A percentile compares a stretch with the other conserved stretches of the same genome.
Evolutionary conservation across 2,888 invertebrate species (phyloP).

Genomic region (Pollenia angustigena): DNA sequence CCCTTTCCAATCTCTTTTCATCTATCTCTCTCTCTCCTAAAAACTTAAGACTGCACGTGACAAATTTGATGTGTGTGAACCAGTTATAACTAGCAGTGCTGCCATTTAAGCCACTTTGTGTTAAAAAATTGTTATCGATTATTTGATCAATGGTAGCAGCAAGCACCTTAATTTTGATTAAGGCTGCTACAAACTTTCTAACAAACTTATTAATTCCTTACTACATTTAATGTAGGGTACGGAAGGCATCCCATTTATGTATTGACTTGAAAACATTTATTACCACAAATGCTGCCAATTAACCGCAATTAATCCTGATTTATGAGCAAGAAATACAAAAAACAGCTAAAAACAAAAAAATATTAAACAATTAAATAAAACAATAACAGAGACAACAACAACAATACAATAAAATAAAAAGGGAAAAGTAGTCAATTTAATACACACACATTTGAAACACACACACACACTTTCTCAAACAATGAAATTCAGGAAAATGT

Average conservation of each 20-base stretch:
- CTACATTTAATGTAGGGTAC: constrained; percentile 12
- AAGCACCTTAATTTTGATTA: too few species aligned
- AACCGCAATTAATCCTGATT: constrained; percentile 82
- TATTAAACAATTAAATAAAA: constrained; percentile 68
- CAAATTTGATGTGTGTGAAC: too few species aligned
- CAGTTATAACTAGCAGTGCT: too few species aligned
- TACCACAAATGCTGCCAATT: constrained; percentile 78
- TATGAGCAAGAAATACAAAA: constrained; percentile 76
- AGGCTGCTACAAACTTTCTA: too few species aligned
- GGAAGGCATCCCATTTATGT: background rate
- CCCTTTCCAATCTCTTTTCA: too few species aligned
- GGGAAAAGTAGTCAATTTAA: constrained; percentile 45
- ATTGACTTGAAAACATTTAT: constrained; percentile 63
- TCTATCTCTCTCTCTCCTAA: too few species aligned
- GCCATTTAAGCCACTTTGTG: too few species aligned
- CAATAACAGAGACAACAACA: constrained; percentile 38
- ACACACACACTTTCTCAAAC: background rate
- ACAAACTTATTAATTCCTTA: too few species aligned
- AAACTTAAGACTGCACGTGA: too few species aligned
- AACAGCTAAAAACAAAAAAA: constrained; percentile 26
- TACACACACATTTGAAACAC: constrained; percentile 4
- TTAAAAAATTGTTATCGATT: too few species aligned
- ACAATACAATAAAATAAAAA: background rate
- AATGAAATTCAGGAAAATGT: constrained; percentile 8
- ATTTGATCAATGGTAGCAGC: too few species aligned